Evolutionary conservation across 2,113 vertebrate genomes (phyloP), one percentile per base, ranked within the genome.

Genomic region (Cyprinodon variegatus): DNA sequence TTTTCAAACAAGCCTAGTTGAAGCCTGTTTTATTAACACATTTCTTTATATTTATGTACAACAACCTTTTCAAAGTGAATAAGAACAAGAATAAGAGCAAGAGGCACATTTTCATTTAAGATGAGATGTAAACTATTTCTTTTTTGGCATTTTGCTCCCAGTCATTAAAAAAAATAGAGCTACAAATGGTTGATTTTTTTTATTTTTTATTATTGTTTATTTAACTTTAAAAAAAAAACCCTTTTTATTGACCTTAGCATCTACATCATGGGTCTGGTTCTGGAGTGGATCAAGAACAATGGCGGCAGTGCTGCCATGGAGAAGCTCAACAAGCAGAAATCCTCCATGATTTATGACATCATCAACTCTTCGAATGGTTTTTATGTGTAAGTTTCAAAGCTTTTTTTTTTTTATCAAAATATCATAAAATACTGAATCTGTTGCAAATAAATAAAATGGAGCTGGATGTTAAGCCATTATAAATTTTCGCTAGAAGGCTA

Each of bases 221-320:
- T 11, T 67, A 11, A 40, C 4, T 22, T 15, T 29, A 29, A 29
- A 29, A n/a, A 29, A 29, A 29, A 65, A 7, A 50, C 40, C 73
- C 4, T 62, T 4, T 15, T 22, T 41, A 38, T 9, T 61, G 10
- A 29, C 50, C 90, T 39, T 78, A 99, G 98, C 88, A 96, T 99
- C 92, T 99, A 98, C 75, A 96, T 99, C 76, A 96, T 96, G 96
- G 90, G 94, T 61, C 85, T 98, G 90, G 98, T 99, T 63, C 92
- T 99, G 81, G 97, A 99, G 84, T 99, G 97, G 98, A 96, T 98
- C 83, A 97, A 96, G 88, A 97, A 95, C 87, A 97, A 95, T 0
- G 97, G 97, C 0, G 96, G 97, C 68, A 94, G 92, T 39, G 72
- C 87, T 5, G 94, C 94, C 78, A 99, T 99, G 97, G 95, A 96